Conservation (phyloP, 2,113 vertebrate species). For the Tringa solitaria region DNA sequence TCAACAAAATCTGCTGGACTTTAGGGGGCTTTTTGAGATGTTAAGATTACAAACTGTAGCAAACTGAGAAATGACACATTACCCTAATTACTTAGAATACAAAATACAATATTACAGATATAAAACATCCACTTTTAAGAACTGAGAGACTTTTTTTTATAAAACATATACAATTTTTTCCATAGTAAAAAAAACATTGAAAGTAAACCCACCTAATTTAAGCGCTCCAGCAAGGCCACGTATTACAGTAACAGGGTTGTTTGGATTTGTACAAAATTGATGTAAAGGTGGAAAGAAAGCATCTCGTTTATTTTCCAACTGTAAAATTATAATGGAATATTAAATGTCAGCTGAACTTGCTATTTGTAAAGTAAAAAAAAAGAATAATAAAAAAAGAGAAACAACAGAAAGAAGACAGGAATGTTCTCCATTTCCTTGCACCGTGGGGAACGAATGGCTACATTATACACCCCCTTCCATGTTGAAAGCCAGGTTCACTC, state of each 20-base stretch:
- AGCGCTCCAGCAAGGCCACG: slow-evolving; percentile 98
- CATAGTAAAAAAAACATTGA: neutral
- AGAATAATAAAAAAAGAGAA: neutral
- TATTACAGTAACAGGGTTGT: slow-evolving; percentile 99
- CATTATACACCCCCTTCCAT: neutral
- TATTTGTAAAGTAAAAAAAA: neutral
- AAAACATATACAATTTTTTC: neutral
- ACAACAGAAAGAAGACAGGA: neutral
- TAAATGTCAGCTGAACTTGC: slow-evolving; percentile 28
- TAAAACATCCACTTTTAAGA: neutral
- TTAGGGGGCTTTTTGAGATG: neutral
- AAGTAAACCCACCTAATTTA: slow-evolving; percentile 81
- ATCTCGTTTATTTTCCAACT: slow-evolving; percentile 98
- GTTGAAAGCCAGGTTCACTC: neutral
- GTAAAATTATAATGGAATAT: slow-evolving; percentile 66
- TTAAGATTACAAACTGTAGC: neutral
- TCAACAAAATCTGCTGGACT: neutral
- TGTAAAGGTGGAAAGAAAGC: slow-evolving; percentile 98
- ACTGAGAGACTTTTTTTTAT: neutral
- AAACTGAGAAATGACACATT: neutral
- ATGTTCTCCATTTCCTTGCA: neutral
- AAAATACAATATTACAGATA: neutral
- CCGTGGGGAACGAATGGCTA: neutral
- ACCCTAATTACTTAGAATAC: neutral
- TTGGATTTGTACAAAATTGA: slow-evolving; percentile 98